A percentile compares a stretch with the other conserved stretches of the same genome.
Conservation (phyloP, 2,113 vertebrate genomes). For the Ceratotherium simum region DNA sequence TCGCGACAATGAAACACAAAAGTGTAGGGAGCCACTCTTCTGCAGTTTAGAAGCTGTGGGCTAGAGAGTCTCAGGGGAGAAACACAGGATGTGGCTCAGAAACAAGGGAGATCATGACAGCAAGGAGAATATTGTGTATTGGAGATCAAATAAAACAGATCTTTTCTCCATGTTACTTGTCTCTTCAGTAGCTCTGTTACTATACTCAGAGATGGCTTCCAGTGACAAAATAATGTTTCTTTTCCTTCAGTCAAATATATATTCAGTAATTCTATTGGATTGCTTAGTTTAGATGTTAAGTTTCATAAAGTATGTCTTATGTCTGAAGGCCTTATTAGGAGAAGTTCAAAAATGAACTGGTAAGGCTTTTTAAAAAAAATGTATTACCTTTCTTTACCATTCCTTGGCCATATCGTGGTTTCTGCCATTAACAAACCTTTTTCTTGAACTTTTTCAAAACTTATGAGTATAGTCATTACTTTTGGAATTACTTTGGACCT, state of each 20-base stretch:
- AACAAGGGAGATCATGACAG: background rate
- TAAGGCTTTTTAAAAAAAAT: background rate
- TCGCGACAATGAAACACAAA: background rate
- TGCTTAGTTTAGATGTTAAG: background rate
- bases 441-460: background rate
- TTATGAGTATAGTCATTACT: background rate
- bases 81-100: background rate
- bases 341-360: background rate
- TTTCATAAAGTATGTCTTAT: background rate
- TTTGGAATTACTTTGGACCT: background rate
- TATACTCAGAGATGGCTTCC: background rate
- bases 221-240: background rate
- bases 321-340: background rate
- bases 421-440: background rate
- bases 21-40: background rate
- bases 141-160: background rate
- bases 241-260: background rate
- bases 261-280: background rate
- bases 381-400: background rate
- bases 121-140: background rate
- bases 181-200: background rate
- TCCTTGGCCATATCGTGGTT: background rate
- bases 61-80: background rate
- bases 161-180: background rate
- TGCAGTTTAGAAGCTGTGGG: background rate